Base-by-base conservation (phyloP, 2,113 vertebrate genomes). In the Caloenas nicobarica region DNA sequence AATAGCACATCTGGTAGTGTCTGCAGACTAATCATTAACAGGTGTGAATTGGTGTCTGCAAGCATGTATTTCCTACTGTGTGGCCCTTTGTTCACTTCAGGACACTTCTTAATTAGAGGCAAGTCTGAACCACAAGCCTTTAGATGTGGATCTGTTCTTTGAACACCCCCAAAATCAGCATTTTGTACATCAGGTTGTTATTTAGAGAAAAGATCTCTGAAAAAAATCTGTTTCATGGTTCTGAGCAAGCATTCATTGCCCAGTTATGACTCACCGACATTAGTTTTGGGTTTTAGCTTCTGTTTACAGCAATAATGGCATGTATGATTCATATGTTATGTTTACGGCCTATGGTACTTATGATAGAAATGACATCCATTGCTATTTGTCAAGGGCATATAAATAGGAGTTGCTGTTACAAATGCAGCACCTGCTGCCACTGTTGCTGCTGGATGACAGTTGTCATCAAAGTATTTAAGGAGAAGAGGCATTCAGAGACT, bases 11-110 rank as follows among this genome's bases (percentile, higher is more conserved):
- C 96, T 97, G 96, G 96, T 65, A 92, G 65, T 82, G 91, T 89
- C 93, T 96, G 92, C 88, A 97, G 96, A 96, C 92, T 96, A 94
- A 95, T 96, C 93, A 97, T 96, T 97, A 96, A 87, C 96, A 97
- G 96, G 96, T 97, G 96, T 97, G 96, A 97, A 96, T 96, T 95
- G 91, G 34, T 92, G 91, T 96, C 88, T 96, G 91, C 62, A 85
- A 95, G 91, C 83, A 81, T 80, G 23, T 71, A 95, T 92, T 96
- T 96, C 93, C 91, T 87, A 70, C 95, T 91, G 96, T 92, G 95
- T 79, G 81, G 92, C 36, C 78, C 93, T 97, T 97, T 97, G 93
- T 96, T 97, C 96, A 85, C 96, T 93, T 96, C 91, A 96, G 95
- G 95, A 93, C 89, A 94, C 77, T 96, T 97, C 93, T 93, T 97